Evolutionary conservation across 2,113 vertebrate genomes (phyloP), one percentile per base, ranked within the genome.

Genomic region (Arvicanthis niloticus): DNA sequence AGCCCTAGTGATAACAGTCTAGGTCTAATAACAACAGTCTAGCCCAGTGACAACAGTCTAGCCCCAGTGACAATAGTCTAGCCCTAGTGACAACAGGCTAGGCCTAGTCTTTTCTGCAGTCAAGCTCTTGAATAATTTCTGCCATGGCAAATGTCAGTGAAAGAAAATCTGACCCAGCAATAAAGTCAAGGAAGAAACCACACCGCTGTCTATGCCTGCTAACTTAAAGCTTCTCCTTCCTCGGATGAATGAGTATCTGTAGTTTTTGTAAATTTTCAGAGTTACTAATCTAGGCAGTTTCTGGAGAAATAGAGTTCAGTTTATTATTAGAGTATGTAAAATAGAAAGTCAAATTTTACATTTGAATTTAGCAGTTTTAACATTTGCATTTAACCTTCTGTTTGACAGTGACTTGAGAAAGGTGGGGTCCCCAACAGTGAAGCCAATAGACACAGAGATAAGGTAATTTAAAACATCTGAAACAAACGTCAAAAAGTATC

Each of bases 371-470:
- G 15, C 34, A 75, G n/a, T 75, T 58, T 96, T 94, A 13, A 15
- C 17, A 91, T 8, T 40, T 93, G 5, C 62, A 45, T 80, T 84
- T 75, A 67, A 90, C 22, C 73, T 86, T 89, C 42, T 76, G 29
- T 91, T n/a, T 93, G 48, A 94, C 45, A 89, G 3, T 88, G 82
- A 9, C 72, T 21, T 88, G 24, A 89, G 81, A 75, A 96, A 96
- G 80, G 65, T 24, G 29, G 29, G 65, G 65, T 67, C 42, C 67
- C 21, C 4, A 95, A 76, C 1, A 29, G 19, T 72, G 5, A 91
- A 88, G 90, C 68, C 73, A 91, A 93, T 12, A 93, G 93, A 95
- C 67, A 86, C 2, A 96, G 58, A 86, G 40, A 85, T 62, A 72
- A 70, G 45, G 29, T 85, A 0, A 58, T 80, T n/a, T 72, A 48